Base-by-base conservation (phyloP, 2,797 vertebrate species). In the Cyclura pinguis region DNA sequence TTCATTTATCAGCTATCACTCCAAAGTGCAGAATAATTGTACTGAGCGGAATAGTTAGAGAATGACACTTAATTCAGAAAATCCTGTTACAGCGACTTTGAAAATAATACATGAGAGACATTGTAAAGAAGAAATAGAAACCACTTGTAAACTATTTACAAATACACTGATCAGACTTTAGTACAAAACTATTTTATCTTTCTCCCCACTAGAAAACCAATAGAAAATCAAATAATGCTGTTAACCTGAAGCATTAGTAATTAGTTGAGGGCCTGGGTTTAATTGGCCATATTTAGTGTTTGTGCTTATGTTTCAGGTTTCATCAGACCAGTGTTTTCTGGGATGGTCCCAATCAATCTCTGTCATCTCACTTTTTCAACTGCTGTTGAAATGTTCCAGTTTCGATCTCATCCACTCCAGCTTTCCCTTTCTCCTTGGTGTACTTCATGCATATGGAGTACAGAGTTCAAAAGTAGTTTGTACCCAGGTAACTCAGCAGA, bases 61-160 rank as follows among this genome's bases (percentile, higher is more conserved):
- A 94, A 93, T 87, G 88, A 1, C 6, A 29, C 72, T 62, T 89
- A 57, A 57, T 84, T 78, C n/a, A 47, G 35, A 72, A 2, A 92
- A 88, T 73, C 24, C 2, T 73, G 38, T 74, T 80, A 38, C 13
- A 47, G 72, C 69, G 88, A 86, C 90, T 74, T 93, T 93, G 78
- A 47, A 81, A 59, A 0, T 59, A 35, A 52, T 42, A 91, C 14
- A 80, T n/a, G n/a, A 32, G 27, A 83, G 64, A 9, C 57, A 82
- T 85, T 69, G 38, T 24, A 87, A 74, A 5, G n/a, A 74, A 20
- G 1, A 67, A 62, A 55, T 32, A 74, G 27, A 32, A 59, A 85
- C 6, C 62, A 29, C 22, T 64, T 62, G 1, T 35, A n/a, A 80
- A n/a, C 77, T 84, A 64, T 78, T 29, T 89, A 80, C 27, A 86